Evolutionary conservation across 2,888 invertebrate genomes (phyloP).

Genomic region (Labia minor): DNA sequence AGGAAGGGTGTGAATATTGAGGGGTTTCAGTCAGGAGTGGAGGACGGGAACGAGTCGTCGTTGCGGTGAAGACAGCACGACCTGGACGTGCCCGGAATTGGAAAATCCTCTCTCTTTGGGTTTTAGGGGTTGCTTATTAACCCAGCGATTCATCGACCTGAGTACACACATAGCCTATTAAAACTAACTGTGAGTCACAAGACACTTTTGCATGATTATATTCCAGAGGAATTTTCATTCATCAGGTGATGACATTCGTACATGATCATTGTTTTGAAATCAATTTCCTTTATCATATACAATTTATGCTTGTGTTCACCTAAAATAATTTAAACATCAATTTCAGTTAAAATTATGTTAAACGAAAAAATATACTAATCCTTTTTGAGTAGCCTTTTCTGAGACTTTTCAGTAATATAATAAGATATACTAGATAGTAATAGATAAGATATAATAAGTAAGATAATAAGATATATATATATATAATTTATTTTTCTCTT

Average conservation of each 20-base stretch:
- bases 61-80: slow-evolving; percentile 13
- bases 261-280: too few relatives aligned
- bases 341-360: too few relatives aligned
- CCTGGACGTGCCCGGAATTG: slow-evolving; percentile 4
- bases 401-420: too few relatives aligned
- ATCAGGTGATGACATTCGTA: background rate
- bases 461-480: too few relatives aligned
- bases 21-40: background rate
- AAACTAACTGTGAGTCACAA: background rate
- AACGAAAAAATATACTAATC: too few relatives aligned
- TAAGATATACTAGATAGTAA: too few relatives aligned
- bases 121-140: slow-evolving; percentile 7
- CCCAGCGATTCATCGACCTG: slow-evolving; percentile 13
- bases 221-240: background rate
- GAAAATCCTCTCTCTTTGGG: slow-evolving; percentile 8
- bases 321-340: too few relatives aligned
- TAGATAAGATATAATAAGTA: too few relatives aligned
- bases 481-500: too few relatives aligned
- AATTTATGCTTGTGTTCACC: too few relatives aligned
- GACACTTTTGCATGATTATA: background rate
- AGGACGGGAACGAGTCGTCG: background rate
- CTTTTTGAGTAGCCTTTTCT: too few relatives aligned
- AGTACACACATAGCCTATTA: background rate
- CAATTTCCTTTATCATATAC: too few relatives aligned
- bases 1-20: slow-evolving; percentile 9